Evolutionary conservation across 2,888 invertebrate species (phyloP).

Genomic region (Aporophyla lueneburgensis): DNA sequence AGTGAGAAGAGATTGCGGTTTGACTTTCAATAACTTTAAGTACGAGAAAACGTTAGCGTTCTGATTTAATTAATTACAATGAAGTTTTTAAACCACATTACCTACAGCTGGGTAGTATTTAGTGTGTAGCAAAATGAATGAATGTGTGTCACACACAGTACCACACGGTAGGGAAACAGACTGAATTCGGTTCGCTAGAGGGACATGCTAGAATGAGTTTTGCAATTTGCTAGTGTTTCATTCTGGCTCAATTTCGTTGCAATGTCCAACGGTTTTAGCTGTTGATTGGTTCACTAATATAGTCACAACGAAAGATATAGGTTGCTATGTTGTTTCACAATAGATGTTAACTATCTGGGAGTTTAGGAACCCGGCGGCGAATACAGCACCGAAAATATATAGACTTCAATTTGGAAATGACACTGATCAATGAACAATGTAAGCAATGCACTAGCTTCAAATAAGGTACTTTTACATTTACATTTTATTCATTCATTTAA

Average conservation of each 20-base stretch:
- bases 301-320: background rate
- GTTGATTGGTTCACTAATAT: conserved; percentile 7
- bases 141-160: background rate
- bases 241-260: conserved; percentile 29
- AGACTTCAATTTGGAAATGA: background rate
- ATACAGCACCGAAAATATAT: background rate
- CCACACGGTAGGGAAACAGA: conserved; percentile 1
- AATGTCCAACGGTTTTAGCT: background rate
- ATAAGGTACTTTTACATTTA: background rate
- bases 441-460: background rate
- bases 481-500: no score
- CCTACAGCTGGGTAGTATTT: background rate
- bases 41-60: background rate
- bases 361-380: background rate
- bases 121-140: background rate
- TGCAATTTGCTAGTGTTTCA: conserved; percentile 9
- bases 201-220: conserved; percentile 13
- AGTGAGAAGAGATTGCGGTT: background rate
- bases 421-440: background rate
- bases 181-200: conserved; percentile 7
- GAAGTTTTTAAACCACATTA: background rate
- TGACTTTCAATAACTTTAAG: background rate
- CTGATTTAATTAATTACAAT: background rate
- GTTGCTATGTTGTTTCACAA: background rate
- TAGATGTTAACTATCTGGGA: background rate